These are phyloP conservation scores for Scaptodrosophila lebanonensis DNA, from an alignment of 1,140 invertebrate species.

Conservation along the genomic window DNA sequence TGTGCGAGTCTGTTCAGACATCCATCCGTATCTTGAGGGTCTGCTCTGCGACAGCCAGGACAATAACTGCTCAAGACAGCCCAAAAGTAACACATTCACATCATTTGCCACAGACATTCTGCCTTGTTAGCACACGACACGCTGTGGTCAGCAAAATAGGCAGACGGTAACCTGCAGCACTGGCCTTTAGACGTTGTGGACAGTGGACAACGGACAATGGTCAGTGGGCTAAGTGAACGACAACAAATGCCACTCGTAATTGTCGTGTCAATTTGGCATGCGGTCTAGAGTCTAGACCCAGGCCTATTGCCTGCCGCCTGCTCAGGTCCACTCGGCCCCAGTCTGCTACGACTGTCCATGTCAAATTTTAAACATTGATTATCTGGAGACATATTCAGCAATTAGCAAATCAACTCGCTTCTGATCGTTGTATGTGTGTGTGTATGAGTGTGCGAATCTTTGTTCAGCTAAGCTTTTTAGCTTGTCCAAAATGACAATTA, in stretches of 20 bases:
- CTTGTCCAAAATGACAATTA: slow-evolving; percentile 60
- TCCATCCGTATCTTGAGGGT: no score
- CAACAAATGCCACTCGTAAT: slow-evolving; percentile 29
- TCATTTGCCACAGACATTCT: slow-evolving; percentile 36
- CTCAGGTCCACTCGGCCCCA: no score
- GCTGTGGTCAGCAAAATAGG: slow-evolving; percentile 67
- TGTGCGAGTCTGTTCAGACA: no score
- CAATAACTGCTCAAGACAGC: slow-evolving; percentile 74
- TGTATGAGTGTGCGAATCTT: background rate
- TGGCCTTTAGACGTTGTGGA: no score
- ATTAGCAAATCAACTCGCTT: slow-evolving; percentile 77
- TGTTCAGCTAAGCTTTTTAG: background rate
- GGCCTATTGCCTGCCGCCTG: slow-evolving; percentile 21
- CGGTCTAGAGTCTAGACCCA: slow-evolving; percentile 28
- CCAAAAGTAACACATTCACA: slow-evolving; percentile 68
- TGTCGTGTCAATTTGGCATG: slow-evolving; percentile 61
- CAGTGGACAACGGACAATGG: no score
- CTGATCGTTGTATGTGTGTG: slow-evolving; percentile 20
- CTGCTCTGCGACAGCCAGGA: slow-evolving; percentile 60
- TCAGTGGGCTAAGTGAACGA: background rate
- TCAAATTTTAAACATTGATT: slow-evolving; percentile 76
- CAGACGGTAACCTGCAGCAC: slow-evolving; percentile 51
- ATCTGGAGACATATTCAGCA: slow-evolving; percentile 77
- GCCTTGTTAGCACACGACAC: slow-evolving; percentile 71
- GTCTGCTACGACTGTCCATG: no score